Evolutionary conservation across 2,113 vertebrate species (phyloP).

Genomic region (Tympanuchus pallidicinctus): DNA sequence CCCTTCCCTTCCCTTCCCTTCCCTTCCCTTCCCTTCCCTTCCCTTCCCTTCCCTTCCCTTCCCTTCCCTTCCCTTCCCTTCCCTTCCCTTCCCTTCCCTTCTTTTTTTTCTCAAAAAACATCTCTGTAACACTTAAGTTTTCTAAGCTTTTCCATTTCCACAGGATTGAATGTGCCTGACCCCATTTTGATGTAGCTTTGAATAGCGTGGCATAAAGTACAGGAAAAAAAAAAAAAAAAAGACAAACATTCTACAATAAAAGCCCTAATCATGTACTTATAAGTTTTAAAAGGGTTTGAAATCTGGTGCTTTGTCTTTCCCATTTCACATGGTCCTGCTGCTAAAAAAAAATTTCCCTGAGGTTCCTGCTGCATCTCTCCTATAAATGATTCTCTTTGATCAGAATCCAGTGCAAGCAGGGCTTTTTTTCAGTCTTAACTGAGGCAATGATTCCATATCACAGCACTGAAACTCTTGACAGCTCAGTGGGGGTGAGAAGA

Average conservation of each 20-base stretch:
- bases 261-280: conserved; percentile 18
- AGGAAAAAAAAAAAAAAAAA: not conserved
- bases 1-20: too few species aligned
- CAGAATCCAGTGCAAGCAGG: conserved; percentile 66
- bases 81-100: too few species aligned
- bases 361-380: conserved; percentile 67
- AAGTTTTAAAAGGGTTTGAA: conserved; percentile 37
- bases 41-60: too few species aligned
- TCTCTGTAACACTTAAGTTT: not conserved
- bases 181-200: conserved; percentile 5
- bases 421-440: conserved; percentile 41
- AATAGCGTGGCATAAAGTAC: not conserved
- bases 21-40: too few species aligned
- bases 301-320: conserved; percentile 51
- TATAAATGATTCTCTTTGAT: conserved; percentile 83
- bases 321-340: conserved; percentile 48
- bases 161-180: not conserved
- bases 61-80: not conserved
- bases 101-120: not conserved
- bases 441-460: conserved; percentile 76
- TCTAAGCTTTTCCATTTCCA: not conserved
- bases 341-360: conserved; percentile 55
- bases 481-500: conserved; percentile 72
- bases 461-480: conserved; percentile 73
- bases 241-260: not conserved